Evolutionary conservation across 2,888 invertebrate genomes (phyloP).

Genomic region (Drosophila rellima): DNA sequence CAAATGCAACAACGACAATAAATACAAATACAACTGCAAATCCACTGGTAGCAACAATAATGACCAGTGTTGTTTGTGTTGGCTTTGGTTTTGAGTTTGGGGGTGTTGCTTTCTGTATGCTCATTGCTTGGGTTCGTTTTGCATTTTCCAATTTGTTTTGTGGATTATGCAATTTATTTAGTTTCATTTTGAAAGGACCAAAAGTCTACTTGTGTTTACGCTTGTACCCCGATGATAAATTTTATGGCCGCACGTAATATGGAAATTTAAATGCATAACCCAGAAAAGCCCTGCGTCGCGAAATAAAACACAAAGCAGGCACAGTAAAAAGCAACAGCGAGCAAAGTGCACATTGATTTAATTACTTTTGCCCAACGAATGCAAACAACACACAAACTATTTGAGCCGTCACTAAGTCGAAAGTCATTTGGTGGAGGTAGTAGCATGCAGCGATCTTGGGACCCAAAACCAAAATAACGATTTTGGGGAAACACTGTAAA

Average conservation of each 20-base stretch:
- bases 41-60: slow-evolving; percentile 54
- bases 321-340: slow-evolving; percentile 32
- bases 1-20: slow-evolving; percentile 25
- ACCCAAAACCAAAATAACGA: not conserved
- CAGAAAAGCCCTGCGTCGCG: slow-evolving; percentile 5
- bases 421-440: slow-evolving; percentile 20
- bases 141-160: slow-evolving; percentile 72
- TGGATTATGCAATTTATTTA: slow-evolving; percentile 72
- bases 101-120: slow-evolving; percentile 38
- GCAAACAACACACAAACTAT: slow-evolving; percentile 10
- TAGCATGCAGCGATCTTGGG: slow-evolving; percentile 20
- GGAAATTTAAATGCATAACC: slow-evolving; percentile 69
- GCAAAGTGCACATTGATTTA: slow-evolving; percentile 57
- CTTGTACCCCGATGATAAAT: slow-evolving; percentile 71
- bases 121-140: slow-evolving; percentile 61
- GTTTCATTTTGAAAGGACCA: slow-evolving; percentile 58
- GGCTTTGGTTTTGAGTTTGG: slow-evolving; percentile 21
- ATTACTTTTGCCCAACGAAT: slow-evolving; percentile 50
- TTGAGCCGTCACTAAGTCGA: slow-evolving; percentile 24
- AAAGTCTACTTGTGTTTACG: slow-evolving; percentile 41
- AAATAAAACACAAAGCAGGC: not conserved
- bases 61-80: slow-evolving; percentile 46
- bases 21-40: slow-evolving; percentile 21
- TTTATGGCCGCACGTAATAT: slow-evolving; percentile 79
- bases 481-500: not conserved